Conservation (phyloP, 2,113 vertebrate species). For the Meleagris gallopavo region DNA sequence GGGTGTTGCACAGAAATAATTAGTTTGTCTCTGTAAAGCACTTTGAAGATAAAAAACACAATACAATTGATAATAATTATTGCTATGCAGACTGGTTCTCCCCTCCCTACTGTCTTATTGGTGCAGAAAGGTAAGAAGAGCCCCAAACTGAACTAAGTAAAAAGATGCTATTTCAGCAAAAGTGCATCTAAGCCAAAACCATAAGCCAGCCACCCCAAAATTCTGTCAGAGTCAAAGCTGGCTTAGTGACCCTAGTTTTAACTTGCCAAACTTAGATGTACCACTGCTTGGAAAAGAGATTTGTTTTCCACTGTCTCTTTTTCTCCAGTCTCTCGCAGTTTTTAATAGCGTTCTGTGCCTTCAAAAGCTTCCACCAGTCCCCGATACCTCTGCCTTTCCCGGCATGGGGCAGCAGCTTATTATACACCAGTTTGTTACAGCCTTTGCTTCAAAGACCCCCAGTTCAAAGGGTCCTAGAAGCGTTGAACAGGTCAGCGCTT, state of each 20-base stretch:
- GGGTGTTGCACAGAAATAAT: conserved; percentile 72
- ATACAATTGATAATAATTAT: conserved; percentile 76
- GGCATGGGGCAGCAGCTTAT: conserved; percentile 72
- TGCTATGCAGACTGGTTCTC: conserved; percentile 57
- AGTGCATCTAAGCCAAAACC: neutral
- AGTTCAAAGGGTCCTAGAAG: conserved; percentile 69
- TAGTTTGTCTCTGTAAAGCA: conserved; percentile 72
- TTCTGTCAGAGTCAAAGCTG: neutral
- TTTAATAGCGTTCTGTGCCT: conserved; percentile 64
- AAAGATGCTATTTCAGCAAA: neutral
- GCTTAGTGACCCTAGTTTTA: conserved; percentile 3
- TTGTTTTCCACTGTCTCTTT: conserved; percentile 41
- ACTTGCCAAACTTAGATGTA: conserved; percentile 13
- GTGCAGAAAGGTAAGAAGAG: conserved; percentile 28
- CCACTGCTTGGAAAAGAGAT: neutral
- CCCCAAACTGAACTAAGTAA: conserved; percentile 17
- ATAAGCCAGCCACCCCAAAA: neutral
- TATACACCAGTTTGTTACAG: conserved; percentile 71
- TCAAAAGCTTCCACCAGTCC: conserved; percentile 68
- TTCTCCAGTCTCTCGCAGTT: conserved; percentile 20
- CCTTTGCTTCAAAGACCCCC: conserved; percentile 53
- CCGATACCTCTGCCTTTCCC: conserved; percentile 52
- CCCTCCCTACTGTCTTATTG: conserved; percentile 38
- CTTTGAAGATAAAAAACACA: conserved; percentile 76
- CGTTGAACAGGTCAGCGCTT: conserved; percentile 67